These are phyloP conservation scores for Hemicentrotus pulcherrimus DNA, from an alignment of 35 echinoderm and acorn worm species.

Conservation along the genomic window DNA sequence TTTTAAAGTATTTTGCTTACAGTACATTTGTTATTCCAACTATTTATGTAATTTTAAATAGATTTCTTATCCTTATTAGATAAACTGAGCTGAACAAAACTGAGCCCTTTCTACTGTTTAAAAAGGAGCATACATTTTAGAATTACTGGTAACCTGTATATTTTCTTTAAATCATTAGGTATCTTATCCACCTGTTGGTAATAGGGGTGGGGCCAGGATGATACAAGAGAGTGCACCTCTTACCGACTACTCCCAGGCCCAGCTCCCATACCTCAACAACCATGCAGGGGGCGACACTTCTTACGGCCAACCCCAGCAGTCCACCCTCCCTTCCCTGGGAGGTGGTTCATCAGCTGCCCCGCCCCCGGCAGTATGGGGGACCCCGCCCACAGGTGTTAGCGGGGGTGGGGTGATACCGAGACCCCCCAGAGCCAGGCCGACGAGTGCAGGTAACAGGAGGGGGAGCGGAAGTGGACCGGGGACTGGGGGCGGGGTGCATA, in stretches of 20 bases:
- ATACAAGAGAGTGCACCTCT: conserved; percentile 71
- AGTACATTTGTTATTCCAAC: too few species aligned
- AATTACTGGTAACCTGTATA: not conserved
- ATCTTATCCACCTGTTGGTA: conserved; percentile 88
- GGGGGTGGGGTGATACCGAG: conserved; percentile 72
- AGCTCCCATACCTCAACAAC: conserved; percentile 63
- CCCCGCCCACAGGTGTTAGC: conserved; percentile 1
- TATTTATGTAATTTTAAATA: too few species aligned
- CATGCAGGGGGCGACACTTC: conserved; percentile 26
- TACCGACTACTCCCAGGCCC: conserved; percentile 51
- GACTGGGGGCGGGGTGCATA: conserved; percentile 20
- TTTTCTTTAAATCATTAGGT: conserved; percentile 51
- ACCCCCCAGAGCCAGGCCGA: conserved; percentile 88
- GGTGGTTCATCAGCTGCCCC: conserved; percentile 29
- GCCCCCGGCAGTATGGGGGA: conserved; percentile 54
- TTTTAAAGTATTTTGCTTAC: too few species aligned
- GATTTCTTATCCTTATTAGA: too few species aligned
- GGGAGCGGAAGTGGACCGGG: conserved; percentile 68
- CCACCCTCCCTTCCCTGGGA: conserved; percentile 59
- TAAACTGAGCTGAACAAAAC: too few species aligned
- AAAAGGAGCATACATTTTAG: too few species aligned
- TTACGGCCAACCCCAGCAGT: conserved; percentile 51
- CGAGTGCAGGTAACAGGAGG: conserved; percentile 83
- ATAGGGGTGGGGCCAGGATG: conserved; percentile 60
- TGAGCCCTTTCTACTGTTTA: too few species aligned